These are phyloP conservation scores for Anas georgica DNA, from an alignment of 2,797 vertebrate genomes.

Conservation along the genomic window DNA sequence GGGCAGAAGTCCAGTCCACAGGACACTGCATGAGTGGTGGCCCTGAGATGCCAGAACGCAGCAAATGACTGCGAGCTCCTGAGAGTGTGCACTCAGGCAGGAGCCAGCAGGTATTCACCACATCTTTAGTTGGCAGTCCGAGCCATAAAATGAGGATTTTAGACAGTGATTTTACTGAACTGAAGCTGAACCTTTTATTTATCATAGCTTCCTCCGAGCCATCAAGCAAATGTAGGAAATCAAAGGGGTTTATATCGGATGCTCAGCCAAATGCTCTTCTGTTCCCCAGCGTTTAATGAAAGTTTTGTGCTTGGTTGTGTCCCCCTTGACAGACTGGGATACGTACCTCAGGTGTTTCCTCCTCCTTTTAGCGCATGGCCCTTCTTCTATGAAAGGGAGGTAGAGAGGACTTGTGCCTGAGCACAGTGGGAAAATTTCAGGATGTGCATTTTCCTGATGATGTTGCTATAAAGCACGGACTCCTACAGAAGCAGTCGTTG, in stretches of 20 bases:
- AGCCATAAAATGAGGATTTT: background rate
- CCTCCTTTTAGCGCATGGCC: background rate
- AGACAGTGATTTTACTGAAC: background rate
- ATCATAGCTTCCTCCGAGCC: background rate
- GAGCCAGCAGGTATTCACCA: background rate
- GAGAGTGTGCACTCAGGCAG: background rate
- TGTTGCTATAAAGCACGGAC: background rate
- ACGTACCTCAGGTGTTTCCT: background rate
- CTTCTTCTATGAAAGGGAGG: background rate
- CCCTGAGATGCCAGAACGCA: background rate
- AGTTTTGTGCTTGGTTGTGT: background rate
- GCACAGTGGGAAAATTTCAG: background rate
- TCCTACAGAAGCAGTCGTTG: background rate
- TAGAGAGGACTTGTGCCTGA: background rate
- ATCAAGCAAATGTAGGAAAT: background rate
- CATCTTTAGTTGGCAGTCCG: background rate
- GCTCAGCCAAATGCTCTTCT: background rate
- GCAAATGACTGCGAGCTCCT: background rate
- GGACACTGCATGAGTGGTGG: fast-evolving
- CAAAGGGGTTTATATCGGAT: background rate
- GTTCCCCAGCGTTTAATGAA: background rate
- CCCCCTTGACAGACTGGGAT: background rate
- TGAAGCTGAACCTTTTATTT: background rate
- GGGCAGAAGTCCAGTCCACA: fast-evolving
- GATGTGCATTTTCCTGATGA: background rate